Conservation (phyloP, 2,113 vertebrate species). For the Pimephales promelas region DNA sequence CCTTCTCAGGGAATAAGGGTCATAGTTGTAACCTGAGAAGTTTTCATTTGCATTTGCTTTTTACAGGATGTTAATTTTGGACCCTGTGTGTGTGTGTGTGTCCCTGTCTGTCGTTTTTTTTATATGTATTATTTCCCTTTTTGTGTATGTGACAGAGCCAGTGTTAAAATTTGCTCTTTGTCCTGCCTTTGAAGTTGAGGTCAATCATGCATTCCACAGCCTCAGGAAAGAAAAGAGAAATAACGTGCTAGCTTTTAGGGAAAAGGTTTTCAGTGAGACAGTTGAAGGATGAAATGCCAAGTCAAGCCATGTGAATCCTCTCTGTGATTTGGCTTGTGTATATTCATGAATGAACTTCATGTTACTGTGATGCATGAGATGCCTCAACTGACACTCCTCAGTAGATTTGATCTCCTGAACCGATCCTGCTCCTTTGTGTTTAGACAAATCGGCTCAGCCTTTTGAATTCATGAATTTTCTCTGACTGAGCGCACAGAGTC, state of each 20-base stretch:
- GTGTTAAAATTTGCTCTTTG: slow-evolving; percentile 33
- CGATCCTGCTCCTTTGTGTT: slow-evolving; percentile 50
- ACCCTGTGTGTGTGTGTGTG: slow-evolving; percentile 5
- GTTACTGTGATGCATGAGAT: slow-evolving; percentile 61
- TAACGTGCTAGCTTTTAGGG: slow-evolving; percentile 55
- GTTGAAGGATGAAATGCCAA: slow-evolving; percentile 73
- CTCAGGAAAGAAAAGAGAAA: slow-evolving; percentile 11
- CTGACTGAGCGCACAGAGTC: slow-evolving; percentile 33
- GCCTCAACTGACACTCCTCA: slow-evolving; percentile 62
- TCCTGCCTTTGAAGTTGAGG: slow-evolving; percentile 33
- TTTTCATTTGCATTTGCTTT: not conserved
- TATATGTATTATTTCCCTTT: not conserved
- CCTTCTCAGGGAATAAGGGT: too few relatives aligned
- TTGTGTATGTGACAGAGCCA: slow-evolving; percentile 16
- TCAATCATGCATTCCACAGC: slow-evolving; percentile 45
- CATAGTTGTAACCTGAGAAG: too few relatives aligned
- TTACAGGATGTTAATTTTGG: not conserved
- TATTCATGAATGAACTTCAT: slow-evolving; percentile 66
- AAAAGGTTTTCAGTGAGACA: slow-evolving; percentile 63
- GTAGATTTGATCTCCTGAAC: slow-evolving; percentile 62
- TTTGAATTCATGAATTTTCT: slow-evolving; percentile 56
- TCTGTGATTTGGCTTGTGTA: slow-evolving; percentile 61
- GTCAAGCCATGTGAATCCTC: slow-evolving; percentile 69
- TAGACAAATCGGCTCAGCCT: slow-evolving; percentile 56
- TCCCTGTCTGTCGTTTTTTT: not conserved